These are phyloP conservation scores for Monoplex corrugatus DNA, from an alignment of 2,888 invertebrate species.

Conservation along the genomic window DNA sequence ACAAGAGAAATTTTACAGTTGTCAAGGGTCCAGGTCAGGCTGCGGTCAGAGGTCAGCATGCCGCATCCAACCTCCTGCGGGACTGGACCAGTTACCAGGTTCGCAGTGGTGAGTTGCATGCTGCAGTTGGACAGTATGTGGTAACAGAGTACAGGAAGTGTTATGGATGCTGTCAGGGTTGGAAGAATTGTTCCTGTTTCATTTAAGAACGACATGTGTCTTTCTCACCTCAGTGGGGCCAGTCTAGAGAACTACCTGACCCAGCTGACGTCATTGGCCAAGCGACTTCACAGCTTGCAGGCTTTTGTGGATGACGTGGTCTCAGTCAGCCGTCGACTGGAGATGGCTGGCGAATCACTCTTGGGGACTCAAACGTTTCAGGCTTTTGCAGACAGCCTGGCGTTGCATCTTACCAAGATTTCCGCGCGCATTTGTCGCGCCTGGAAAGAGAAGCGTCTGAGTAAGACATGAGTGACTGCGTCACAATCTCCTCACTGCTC, in stretches of 20 bases:
- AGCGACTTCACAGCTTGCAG: conserved; percentile 67
- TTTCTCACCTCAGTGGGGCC: conserved; percentile 70
- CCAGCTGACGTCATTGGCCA: conserved; percentile 68
- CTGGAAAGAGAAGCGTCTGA: conserved; percentile 66
- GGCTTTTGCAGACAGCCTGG: conserved; percentile 72
- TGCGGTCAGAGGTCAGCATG: conserved; percentile 49
- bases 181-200: conserved; percentile 69
- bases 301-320: conserved; percentile 61
- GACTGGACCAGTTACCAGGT: conserved; percentile 70
- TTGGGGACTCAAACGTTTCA: conserved; percentile 72
- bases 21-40: conserved; percentile 66
- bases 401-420: conserved; percentile 68
- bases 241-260: conserved; percentile 63
- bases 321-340: conserved; percentile 46
- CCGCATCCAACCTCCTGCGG: conserved; percentile 57
- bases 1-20: too few relatives aligned
- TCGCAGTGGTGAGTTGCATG: conserved; percentile 66
- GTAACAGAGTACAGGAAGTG: conserved; percentile 75
- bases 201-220: conserved; percentile 61
- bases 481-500: conserved; percentile 35
- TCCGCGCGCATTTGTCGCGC: conserved; percentile 62
- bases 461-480: conserved; percentile 8
- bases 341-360: background rate
- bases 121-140: conserved; percentile 54
- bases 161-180: conserved; percentile 78